phyloP scores from a whole-genome alignment of 2,888 invertebrate species.

The Azorinus chamasolen region DNA sequence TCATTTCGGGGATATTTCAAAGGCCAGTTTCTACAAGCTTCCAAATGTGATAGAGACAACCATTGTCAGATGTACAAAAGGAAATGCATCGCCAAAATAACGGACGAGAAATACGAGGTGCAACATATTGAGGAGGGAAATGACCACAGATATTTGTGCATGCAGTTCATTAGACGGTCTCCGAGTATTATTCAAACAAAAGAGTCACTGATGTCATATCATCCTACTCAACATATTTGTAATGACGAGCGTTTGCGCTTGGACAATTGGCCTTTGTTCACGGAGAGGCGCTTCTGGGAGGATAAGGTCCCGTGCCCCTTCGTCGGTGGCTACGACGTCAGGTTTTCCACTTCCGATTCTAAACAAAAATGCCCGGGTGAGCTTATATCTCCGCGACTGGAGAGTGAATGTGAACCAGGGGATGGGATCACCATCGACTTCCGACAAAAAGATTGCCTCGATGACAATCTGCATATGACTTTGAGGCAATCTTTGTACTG shows the following conservation, averaged over 20 bases:
- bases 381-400: conserved; percentile 71
- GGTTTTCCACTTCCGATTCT: conserved; percentile 49
- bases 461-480: conserved; percentile 58
- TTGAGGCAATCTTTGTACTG: conserved; percentile 68
- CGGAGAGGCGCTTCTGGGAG: conserved; percentile 65
- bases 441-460: conserved; percentile 69
- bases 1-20: conserved; percentile 56
- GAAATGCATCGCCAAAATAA: conserved; percentile 64
- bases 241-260: conserved; percentile 70
- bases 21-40: conserved; percentile 36
- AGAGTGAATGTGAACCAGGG: conserved; percentile 79
- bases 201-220: conserved; percentile 59
- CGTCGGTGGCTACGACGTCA: conserved; percentile 68
- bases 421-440: conserved; percentile 79
- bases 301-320: conserved; percentile 66
- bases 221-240: conserved; percentile 64
- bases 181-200: conserved; percentile 78
- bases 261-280: conserved; percentile 79
- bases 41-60: conserved; percentile 31
- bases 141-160: conserved; percentile 70
- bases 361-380: conserved; percentile 55
- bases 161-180: conserved; percentile 78
- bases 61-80: conserved; percentile 47
- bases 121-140: conserved; percentile 45
- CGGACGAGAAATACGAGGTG: conserved; percentile 74